Conservation (phyloP, 2,888 invertebrate species). For the Drosophila setosimentum region DNA sequence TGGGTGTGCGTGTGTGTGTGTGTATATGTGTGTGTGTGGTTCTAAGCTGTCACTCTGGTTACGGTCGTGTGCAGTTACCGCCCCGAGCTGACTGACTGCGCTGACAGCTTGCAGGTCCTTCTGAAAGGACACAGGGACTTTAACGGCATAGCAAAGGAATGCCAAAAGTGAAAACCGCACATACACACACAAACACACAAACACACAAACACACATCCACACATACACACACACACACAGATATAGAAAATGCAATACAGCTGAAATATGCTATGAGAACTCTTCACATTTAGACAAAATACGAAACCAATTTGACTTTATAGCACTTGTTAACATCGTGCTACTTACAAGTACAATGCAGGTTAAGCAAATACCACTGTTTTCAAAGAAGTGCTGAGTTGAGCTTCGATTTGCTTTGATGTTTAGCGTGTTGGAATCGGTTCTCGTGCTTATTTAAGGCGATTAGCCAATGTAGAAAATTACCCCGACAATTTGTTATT, state of each 20-base stretch:
- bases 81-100: conserved; percentile 42
- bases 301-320: conserved; percentile 46
- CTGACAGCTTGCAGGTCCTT: conserved; percentile 51
- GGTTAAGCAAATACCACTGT: neutral
- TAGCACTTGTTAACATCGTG: conserved; percentile 40
- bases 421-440: neutral
- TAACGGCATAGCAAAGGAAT: conserved; percentile 34
- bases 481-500: neutral
- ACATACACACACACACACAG: neutral
- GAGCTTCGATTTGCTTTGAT: neutral
- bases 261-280: conserved; percentile 9
- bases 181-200: neutral
- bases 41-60: conserved; percentile 49
- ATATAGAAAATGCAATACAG: neutral
- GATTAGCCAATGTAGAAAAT: neutral
- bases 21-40: conserved; percentile 14
- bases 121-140: conserved; percentile 26
- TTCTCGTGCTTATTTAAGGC: neutral
- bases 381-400: neutral
- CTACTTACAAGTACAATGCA: conserved; percentile 6
- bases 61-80: conserved; percentile 29
- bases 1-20: conserved; percentile 15
- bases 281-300: conserved; percentile 26
- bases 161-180: conserved; percentile 23
- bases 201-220: neutral